Percentiles rank a stretch among this genome's conserved stretches.
These are phyloP conservation scores for Intellagama lesueurii DNA, from an alignment of 2,797 vertebrate genomes.

Conservation along the genomic window DNA sequence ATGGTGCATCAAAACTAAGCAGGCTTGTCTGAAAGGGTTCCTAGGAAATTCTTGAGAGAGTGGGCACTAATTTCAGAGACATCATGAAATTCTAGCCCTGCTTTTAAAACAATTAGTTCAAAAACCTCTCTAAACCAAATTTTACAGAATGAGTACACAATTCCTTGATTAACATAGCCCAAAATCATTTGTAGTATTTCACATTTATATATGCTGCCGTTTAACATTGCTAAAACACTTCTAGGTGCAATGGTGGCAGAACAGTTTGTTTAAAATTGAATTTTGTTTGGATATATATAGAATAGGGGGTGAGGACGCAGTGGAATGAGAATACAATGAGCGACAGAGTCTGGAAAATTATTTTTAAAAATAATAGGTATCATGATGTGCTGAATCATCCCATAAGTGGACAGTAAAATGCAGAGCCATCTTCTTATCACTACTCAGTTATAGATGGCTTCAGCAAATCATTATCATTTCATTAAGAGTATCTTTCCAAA, in stretches of 20 bases:
- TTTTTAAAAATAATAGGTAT: not conserved
- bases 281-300: not conserved
- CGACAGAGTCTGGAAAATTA: not conserved
- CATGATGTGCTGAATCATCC: not conserved
- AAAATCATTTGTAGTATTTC: slow-evolving; percentile 4
- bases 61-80: not conserved
- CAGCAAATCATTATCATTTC: not conserved
- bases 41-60: slow-evolving; percentile 26
- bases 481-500: not conserved
- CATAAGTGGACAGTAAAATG: not conserved
- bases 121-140: not conserved
- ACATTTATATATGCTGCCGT: not conserved
- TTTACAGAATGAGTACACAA: not conserved
- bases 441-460: not conserved
- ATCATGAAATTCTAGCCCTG: not conserved
- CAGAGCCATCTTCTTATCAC: not conserved
- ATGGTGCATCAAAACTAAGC: slow-evolving; percentile 16
- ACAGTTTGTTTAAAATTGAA: not conserved
- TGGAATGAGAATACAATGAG: not conserved
- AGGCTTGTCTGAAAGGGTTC: not conserved
- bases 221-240: not conserved
- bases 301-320: not conserved
- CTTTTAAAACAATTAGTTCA: slow-evolving; percentile 21
- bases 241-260: not conserved
- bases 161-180: not conserved